Evolutionary conservation across 2,888 invertebrate species (phyloP).

Genomic region (Dendrolimus pini): DNA sequence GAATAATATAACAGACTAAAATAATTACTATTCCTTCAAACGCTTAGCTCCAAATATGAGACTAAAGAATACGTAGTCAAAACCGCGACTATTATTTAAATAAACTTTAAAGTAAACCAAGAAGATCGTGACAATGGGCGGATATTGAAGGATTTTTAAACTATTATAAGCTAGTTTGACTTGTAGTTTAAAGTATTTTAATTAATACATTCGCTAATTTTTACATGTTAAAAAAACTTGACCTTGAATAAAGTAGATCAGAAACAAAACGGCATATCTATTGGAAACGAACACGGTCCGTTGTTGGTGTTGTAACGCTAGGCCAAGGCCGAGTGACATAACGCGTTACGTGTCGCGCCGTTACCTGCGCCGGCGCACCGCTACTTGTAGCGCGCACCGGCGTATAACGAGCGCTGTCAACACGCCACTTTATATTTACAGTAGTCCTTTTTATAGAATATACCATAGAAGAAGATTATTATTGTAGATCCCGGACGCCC

Average conservation of each 20-base stretch:
- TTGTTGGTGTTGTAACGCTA: constrained; percentile 47
- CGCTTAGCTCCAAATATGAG: too few species aligned
- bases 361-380: constrained; percentile 8
- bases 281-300: constrained; percentile 30
- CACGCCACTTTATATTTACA: constrained; percentile 36
- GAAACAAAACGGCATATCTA: constrained; percentile 23
- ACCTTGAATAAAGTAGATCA: constrained; percentile 14
- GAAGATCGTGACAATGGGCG: too few species aligned
- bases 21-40: too few species aligned
- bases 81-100: too few species aligned
- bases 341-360: constrained; percentile 30
- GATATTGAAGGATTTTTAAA: too few species aligned
- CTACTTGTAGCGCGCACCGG: constrained; percentile 4
- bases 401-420: constrained; percentile 50
- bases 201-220: too few species aligned
- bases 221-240: constrained; percentile 7
- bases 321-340: constrained; percentile 66
- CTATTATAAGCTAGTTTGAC: too few species aligned
- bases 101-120: too few species aligned
- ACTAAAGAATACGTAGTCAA: too few species aligned
- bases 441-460: constrained; percentile 15
- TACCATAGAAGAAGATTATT: not conserved
- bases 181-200: too few species aligned
- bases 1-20: too few species aligned
- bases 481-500: too few species aligned